Evolutionary conservation across 2,888 invertebrate genomes (phyloP).

Genomic region (Rhogogaster chlorosoma): DNA sequence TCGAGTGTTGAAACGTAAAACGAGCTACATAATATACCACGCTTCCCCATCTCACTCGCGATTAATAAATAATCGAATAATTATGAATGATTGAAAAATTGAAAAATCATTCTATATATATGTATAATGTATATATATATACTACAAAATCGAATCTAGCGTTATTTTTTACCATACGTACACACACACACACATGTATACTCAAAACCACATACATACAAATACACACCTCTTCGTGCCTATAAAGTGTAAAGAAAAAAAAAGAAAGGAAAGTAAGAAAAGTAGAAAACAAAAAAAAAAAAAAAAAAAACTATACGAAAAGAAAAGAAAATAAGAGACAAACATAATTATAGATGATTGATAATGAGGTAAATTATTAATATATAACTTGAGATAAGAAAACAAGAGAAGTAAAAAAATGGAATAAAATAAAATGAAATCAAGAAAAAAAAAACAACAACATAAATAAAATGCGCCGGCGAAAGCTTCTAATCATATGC

Average conservation of each 20-base stretch:
- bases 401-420: not conserved
- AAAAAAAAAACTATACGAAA: not conserved
- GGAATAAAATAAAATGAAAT: no score
- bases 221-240: conserved; percentile 39
- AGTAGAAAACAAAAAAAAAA: not conserved
- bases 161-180: not conserved
- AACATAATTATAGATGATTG: not conserved
- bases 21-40: no score
- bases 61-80: no score
- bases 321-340: not conserved
- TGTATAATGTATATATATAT: no score
- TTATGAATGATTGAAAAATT: no score
- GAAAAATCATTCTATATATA: no score
- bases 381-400: not conserved
- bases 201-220: conserved; percentile 7
- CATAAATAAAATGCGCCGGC: not conserved
- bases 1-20: no score
- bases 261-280: not conserved
- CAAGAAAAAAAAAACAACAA: not conserved
- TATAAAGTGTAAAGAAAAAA: not conserved
- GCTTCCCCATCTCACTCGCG: no score
- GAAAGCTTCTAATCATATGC: not conserved
- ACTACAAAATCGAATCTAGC: not conserved
- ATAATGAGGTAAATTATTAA: not conserved
- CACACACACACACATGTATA: not conserved